Evolutionary conservation across 2,113 vertebrate genomes (phyloP).

Genomic region (Todiramphus saurophagus): DNA sequence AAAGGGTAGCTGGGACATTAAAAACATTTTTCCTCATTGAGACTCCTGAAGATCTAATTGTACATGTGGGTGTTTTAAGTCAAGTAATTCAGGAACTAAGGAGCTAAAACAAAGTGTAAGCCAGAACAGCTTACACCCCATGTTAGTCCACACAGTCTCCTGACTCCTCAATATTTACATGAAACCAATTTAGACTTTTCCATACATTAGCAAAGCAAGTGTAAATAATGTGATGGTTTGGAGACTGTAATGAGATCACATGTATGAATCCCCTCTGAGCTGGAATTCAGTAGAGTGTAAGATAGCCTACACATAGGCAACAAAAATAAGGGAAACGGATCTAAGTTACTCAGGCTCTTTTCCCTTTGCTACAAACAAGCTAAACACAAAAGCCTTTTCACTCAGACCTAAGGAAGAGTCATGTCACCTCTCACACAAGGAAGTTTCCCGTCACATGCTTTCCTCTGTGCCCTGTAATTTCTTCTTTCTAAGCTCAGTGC

Average conservation of each 20-base stretch:
- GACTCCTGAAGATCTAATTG: not conserved
- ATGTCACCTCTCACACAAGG: not conserved
- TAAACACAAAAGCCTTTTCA: not conserved
- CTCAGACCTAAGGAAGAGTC: not conserved
- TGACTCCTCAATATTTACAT: not conserved
- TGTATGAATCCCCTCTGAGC: not conserved
- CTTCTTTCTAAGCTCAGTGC: not conserved
- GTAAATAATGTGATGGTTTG: not conserved
- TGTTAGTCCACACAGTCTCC: not conserved
- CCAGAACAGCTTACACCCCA: not conserved
- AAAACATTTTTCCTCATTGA: not conserved
- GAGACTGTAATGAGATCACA: not conserved
- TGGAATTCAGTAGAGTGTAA: not conserved
- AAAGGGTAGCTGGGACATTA: not conserved
- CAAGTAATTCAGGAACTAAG: not conserved
- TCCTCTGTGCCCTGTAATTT: not conserved
- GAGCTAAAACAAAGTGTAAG: not conserved
- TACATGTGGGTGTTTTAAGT: not conserved
- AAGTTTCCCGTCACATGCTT: not conserved
- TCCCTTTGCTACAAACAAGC: not conserved
- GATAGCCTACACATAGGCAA: not conserved
- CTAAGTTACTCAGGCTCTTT: not conserved
- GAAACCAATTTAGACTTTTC: not conserved
- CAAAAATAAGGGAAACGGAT: not conserved
- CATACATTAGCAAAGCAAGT: not conserved